Base-by-base conservation (phyloP, 2,888 invertebrate genomes). In the Limnephilus lunatus region DNA sequence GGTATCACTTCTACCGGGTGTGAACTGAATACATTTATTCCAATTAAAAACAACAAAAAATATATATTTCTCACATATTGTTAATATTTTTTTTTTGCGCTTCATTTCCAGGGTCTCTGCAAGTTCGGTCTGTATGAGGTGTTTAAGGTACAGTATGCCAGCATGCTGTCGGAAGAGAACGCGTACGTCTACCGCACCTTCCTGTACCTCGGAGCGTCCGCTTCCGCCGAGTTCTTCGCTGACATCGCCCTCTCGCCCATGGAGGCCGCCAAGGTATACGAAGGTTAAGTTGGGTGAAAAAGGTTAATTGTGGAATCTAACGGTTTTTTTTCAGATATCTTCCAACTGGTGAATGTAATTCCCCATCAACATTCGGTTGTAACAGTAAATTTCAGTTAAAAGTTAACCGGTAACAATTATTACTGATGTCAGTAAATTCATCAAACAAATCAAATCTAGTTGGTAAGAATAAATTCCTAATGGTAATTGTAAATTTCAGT, bases 111-210 rank as follows among this genome's bases (percentile, higher is more conserved):
- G 97, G 99, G 99, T 95, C 97, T 99, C 94, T 99, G 99, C 97
- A 99, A 99, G 96, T 99, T 99, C 95, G 99, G 99, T 94, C 97
- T 99, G 93, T 99, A 99, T 96, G 99, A 99, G 96, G 97, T 99
- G 83, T 99, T 97, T 95, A 99, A 99, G 96, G 98, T 98, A 92
- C 95, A 97, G 7, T 99, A 99, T 95, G 96, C 97, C 32, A 96
- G 97, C 94, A 94, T 98, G 92, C 95, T 99, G 93, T 99, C 99
- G 92, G 99, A 99, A 95, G 99, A 99, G 95, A 97, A 98, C 4
- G 96, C 99, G 0, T 99, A 98, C 95, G 95, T 98, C 32, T 99
- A 98, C 97, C 97, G 99, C 95, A 99, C 98, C 35, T 96, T 96
- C 82, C 95, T 99, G 92, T 99, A 99, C 95, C 96, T 99, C 94